phyloP scores from a whole-genome alignment of 2,888 invertebrate species.

The Hypomecis atomaria region DNA sequence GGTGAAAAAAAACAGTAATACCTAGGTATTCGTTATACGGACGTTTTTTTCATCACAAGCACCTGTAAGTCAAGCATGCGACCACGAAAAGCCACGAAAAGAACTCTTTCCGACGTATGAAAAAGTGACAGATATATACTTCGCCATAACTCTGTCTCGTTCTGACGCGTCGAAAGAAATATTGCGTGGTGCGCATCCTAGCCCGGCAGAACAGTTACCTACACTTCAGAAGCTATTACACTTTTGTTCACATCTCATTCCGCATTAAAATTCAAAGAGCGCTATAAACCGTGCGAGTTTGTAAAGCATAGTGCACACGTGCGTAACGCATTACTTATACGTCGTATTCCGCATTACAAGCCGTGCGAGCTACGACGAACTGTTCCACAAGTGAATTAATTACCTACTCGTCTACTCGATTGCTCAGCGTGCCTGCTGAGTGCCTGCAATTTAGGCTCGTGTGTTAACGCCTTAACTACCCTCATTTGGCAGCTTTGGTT shows the following conservation, averaged over 20 bases:
- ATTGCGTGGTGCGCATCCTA: no score
- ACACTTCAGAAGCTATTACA: no score
- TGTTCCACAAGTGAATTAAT: constrained; percentile 53
- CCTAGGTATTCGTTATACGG: no score
- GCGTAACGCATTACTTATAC: constrained; percentile 29
- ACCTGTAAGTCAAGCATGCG: no score
- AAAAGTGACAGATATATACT: no score
- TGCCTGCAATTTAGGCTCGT: constrained; percentile 41
- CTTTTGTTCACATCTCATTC: background rate
- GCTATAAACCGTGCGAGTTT: constrained; percentile 10
- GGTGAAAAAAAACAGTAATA: no score
- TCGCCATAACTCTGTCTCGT: no score
- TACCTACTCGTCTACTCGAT: constrained; percentile 48
- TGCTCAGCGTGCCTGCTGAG: constrained; percentile 39
- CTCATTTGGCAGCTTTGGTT: constrained; percentile 33
- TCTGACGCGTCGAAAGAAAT: no score
- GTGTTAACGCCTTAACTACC: constrained; percentile 44
- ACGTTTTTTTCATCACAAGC: no score
- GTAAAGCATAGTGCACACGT: constrained; percentile 25
- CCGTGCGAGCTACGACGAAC: constrained; percentile 40
- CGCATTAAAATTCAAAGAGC: constrained; percentile 23
- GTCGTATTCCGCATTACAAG: constrained; percentile 32
- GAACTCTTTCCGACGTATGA: no score
- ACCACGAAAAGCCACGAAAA: no score
- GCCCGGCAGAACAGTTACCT: no score